A percentile compares a stretch with the other conserved stretches of the same genome.
Conservation (phyloP, 2,113 vertebrate genomes). For the Atrichornis clamosus region DNA sequence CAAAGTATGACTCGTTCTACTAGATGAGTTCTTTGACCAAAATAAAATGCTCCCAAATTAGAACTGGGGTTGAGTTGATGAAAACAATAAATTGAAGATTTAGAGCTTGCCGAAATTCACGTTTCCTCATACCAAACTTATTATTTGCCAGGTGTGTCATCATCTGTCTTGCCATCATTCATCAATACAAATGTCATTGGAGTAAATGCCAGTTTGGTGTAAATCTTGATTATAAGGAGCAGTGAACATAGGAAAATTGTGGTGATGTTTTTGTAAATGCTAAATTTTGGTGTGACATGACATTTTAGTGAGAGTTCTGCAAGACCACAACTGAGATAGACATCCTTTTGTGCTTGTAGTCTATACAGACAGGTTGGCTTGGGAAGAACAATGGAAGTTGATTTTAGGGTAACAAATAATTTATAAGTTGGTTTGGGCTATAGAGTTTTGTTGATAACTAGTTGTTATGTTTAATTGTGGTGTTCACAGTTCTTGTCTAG, state of each 20-base stretch:
- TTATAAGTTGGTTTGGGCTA: neutral
- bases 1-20: constrained; percentile 32
- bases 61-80: neutral
- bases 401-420: neutral
- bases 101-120: neutral
- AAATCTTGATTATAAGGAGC: neutral
- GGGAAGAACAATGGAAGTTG: neutral
- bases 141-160: neutral
- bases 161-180: neutral
- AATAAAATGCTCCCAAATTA: constrained; percentile 23
- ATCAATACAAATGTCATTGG: neutral
- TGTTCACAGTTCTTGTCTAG: neutral
- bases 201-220: neutral
- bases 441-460: neutral
- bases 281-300: neutral
- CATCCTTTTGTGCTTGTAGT: neutral
- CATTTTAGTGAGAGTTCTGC: neutral
- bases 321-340: accelerated
- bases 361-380: neutral
- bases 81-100: neutral
- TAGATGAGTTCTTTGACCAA: neutral
- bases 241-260: neutral
- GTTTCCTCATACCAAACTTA: neutral
- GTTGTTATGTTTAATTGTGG: neutral
- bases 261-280: neutral